Base-by-base conservation (phyloP, 1,140 invertebrate genomes). In the Cephus cinctus region DNA sequence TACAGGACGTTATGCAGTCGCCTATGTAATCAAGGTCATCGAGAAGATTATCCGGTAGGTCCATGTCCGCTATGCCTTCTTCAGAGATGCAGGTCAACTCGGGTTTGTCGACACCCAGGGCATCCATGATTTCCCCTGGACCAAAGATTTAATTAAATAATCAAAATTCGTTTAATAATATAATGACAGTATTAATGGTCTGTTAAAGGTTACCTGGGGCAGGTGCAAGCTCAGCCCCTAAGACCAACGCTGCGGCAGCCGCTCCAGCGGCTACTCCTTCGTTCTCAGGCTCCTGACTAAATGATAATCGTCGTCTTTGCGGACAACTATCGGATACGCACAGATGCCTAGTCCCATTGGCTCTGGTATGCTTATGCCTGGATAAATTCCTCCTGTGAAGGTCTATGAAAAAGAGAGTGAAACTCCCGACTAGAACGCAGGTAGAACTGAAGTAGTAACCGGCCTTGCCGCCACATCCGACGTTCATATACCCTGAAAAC, bases 11-110 rank as follows among this genome's bases (percentile, higher is more conserved):
- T 65, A 92, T 92, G 70, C 88, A 90, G 60, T 92, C 89, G 16
- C 86, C 86, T 43, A 88, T 87, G 54, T 88, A 90, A 57, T 91
- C 88, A 30, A 90, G 76, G 56, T 90, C 88, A 51, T 90, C 88
- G 3, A 91, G 76, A 21, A 90, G 69, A 73, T 91, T 89, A 59
- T 91, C 88, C 0, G 88, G 88, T 43, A 89, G 80, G 73, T 91
- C 88, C 79, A 91, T 86, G 62, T 91, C 89, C 1, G 88, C 86
- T 19, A 90, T 87, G 25, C 88, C 88, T 65, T 92, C 89, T 66
- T 93, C 90, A 4, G 88, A 91, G 58, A 93, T 93, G 65, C 89
- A 92, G 2, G 90, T 93, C 30, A 92, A 77, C 68, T 92, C 89
- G 0, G 85, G 85, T 52, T 86, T 83, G 22, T 83, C 80, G 0